Base-by-base conservation (phyloP, 2,113 vertebrate species). In the Sakesphorus luctuosus region DNA sequence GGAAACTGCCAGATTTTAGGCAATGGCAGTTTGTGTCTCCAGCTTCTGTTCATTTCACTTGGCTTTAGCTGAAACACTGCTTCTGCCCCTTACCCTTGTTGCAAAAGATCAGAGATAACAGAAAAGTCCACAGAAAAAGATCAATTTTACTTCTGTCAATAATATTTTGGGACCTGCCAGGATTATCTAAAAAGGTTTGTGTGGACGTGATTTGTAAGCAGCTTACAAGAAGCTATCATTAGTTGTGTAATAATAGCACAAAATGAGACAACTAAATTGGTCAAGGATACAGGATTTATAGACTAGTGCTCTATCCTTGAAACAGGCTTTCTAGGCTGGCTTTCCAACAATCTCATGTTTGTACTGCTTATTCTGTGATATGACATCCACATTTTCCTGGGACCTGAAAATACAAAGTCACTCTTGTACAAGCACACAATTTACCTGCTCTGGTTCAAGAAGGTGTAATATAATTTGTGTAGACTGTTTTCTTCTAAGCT, bases 371-470 rank as follows among this genome's bases (percentile, higher is more conserved):
- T 24, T 79, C 66, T 83, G 74, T 76, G 89, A 79, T 85, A 55
- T 69, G 91, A 74, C 2, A 14, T 74, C 87, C 87, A 91, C 50
- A 87, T 95, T 95, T 95, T 62, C 52, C 53, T 35, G 62, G 73
- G 49, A 78, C 65, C 21, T 79, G 87, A 82, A 87, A 82, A 89
- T 7, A 89, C 36, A 74, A 73, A 94, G 84, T 69, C 78, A 69
- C 52, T 46, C 58, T 65, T 80, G n/a, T 69, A 29, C 7, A 33
- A 79, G 46, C 46, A 80, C 18, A 59, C 19, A 26, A 21, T 88
- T 83, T 80, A 83, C 59, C 63, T 83, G 69, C 21, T 80, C 40
- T 73, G 21, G 24, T 61, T 87, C 44, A 63, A 69, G n/a, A 18
- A 66, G 31, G 21, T 35, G 85, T 79, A n/a, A 28, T 46, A 56